phyloP scores from a whole-genome alignment of 2,888 invertebrate genomes.

The Chaetogeoica ovagalla region DNA sequence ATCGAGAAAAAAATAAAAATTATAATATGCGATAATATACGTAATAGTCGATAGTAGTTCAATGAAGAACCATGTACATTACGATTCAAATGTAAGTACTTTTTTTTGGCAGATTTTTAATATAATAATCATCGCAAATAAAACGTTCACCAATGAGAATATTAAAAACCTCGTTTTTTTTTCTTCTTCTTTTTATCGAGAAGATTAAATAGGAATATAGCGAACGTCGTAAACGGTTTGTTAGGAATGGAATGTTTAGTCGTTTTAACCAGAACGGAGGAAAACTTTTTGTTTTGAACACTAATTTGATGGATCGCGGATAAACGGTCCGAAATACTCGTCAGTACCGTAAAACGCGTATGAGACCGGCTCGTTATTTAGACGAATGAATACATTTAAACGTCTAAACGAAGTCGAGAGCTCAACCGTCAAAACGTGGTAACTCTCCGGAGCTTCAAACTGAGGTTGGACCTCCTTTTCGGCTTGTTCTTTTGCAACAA shows the following conservation, averaged over 20 bases:
- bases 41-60: neutral
- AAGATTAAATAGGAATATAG: constrained; percentile 14
- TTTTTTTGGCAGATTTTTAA: neutral
- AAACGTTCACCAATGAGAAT: neutral
- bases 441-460: constrained; percentile 71
- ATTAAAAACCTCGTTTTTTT: neutral
- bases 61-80: neutral
- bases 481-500: constrained; percentile 68
- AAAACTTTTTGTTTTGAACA: neutral
- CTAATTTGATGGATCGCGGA: neutral
- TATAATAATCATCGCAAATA: neutral
- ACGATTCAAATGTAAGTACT: neutral
- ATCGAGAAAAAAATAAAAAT: neutral
- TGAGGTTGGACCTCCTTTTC: constrained; percentile 70
- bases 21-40: neutral
- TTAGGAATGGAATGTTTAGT: neutral
- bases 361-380: neutral
- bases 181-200: neutral
- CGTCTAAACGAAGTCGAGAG: constrained; percentile 27
- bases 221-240: neutral
- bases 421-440: constrained; percentile 67
- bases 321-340: neutral
- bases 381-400: constrained; percentile 4
- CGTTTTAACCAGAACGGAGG: neutral
- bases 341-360: neutral